Conservation (phyloP, 2,113 vertebrate genomes). For the Cryptotis parvus region DNA sequence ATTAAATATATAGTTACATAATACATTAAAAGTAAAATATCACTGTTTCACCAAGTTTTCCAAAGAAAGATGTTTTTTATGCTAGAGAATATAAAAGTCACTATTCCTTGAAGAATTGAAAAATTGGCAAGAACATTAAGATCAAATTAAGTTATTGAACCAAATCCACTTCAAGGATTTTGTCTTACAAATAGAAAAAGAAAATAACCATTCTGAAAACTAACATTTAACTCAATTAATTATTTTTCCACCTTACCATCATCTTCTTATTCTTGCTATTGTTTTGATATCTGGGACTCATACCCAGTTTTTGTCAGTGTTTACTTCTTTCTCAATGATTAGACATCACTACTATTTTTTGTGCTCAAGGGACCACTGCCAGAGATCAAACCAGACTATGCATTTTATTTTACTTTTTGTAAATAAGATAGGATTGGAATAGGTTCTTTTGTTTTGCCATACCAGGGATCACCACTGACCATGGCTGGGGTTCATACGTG, state of each 20-base stretch:
- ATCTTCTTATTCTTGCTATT: neutral
- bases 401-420: too few species aligned
- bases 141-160: neutral
- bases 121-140: neutral
- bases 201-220: neutral
- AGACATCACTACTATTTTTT: too few species aligned
- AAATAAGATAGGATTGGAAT: too few species aligned
- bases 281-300: neutral
- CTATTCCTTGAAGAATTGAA: neutral
- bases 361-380: too few species aligned
- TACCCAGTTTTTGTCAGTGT: too few species aligned
- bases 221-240: neutral
- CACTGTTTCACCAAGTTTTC: neutral
- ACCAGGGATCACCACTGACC: too few species aligned
- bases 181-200: neutral
- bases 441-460: too few species aligned
- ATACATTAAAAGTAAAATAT: neutral
- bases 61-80: neutral
- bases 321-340: too few species aligned
- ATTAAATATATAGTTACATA: neutral
- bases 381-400: too few species aligned
- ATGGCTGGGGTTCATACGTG: too few species aligned
- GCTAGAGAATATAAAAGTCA: neutral
- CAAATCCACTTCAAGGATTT: neutral
- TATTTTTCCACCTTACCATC: neutral